Base-by-base conservation (phyloP, 53 echinoderm and acorn worm species). In the Temnopleurus reevesii region DNA sequence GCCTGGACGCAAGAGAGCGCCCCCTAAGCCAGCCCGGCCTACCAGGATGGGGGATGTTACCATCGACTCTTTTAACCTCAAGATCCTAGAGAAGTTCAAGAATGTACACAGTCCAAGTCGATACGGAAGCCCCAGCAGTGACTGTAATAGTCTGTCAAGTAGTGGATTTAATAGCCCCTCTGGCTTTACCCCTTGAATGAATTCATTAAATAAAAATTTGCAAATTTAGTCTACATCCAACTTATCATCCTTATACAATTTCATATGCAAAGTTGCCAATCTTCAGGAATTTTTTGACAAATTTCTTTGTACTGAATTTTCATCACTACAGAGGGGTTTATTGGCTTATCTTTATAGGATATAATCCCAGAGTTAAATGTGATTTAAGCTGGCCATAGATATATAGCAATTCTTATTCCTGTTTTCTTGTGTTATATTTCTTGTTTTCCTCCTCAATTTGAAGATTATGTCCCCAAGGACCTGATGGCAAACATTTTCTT, bases 71-170 rank as follows among this genome's bases (percentile, higher is more conserved):
- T 97, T 97, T 86, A 97, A 97, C 58, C 89, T 77, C 45, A 83
- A 83, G 83, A 96, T 99, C 90, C 77, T 96, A 41, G 99, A 99
- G 21, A 99, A 99, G 53, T 99, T 99, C 89, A 94, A 93, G 30
- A 99, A 99, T 45, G 91, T 90, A 7, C 82, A 94, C 13, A 95
- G 95, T 46, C 81, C 90, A 17, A 35, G 60, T 30, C 41, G 47
- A 4, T 60, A 92, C 3, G 84, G 81, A 29, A 93, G 93, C 23
- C 95, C 98, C 18, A 55, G 77, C 8, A 95, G 94, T 38, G 91
- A 91, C 12, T 57, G 86, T 41, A 90, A 89, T 54, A 97, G 98
- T 31, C 96, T 92, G 13, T 77, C 82, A 2, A 87, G 92, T 57
- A 71, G 71, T 21, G 71, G 71, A 41, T 91, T 90, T 35, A 84